phyloP scores from a whole-genome alignment of 2,888 invertebrate genomes.

The Mongoloraphidia duomilia region DNA sequence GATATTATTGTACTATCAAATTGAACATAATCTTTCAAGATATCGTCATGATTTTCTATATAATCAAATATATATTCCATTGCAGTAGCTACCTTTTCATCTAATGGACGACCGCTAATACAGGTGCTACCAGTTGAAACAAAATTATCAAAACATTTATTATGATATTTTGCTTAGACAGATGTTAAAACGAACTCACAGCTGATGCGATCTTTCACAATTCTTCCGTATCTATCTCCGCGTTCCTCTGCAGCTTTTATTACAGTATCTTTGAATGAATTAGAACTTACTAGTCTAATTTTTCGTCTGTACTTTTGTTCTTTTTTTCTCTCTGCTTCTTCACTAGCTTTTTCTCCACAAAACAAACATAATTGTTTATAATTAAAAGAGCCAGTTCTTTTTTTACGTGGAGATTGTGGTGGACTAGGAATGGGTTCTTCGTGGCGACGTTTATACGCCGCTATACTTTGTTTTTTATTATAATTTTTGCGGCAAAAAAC shows the following conservation, averaged over 20 bases:
- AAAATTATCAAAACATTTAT: constrained; percentile 6
- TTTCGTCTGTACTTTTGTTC: no score
- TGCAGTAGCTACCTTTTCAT: constrained; percentile 2
- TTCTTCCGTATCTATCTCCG: constrained; percentile 2
- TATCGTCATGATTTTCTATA: no score
- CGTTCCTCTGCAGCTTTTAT: constrained; percentile 1
- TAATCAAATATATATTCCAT: constrained; percentile 5
- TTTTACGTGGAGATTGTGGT: not conserved
- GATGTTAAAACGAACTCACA: constrained; percentile 5
- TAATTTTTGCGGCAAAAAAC: not conserved
- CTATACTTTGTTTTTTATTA: not conserved
- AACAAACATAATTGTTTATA: no score
- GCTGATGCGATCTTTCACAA: constrained; percentile 6
- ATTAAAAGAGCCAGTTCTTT: no score
- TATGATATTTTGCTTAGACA: constrained; percentile 5
- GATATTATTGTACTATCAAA: not conserved
- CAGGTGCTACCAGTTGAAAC: not conserved
- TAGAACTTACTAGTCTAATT: constrained; percentile 1
- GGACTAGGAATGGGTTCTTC: not conserved
- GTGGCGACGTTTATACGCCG: not conserved
- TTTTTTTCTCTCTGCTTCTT: no score
- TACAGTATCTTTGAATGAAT: constrained; percentile 5
- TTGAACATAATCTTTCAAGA: not conserved
- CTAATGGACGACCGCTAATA: not conserved
- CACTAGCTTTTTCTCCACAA: no score